These are phyloP conservation scores for Eidolon dupreanum DNA, from an alignment of 2,797 vertebrate species.

Conservation along the genomic window DNA sequence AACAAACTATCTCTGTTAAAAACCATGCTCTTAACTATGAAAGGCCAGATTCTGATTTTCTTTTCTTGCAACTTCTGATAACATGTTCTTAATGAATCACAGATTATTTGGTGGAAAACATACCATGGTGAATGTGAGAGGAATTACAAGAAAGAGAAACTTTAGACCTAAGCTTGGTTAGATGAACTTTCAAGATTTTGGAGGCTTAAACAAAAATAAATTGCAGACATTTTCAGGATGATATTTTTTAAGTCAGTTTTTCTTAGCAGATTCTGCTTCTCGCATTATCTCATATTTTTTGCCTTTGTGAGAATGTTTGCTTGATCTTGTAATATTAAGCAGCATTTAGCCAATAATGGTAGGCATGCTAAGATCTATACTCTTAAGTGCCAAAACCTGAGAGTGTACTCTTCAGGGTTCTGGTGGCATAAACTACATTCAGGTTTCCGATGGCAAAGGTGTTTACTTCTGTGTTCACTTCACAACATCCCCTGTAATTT, in stretches of 20 bases:
- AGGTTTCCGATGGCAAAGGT: neutral
- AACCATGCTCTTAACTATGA: neutral
- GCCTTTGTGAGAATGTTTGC: neutral
- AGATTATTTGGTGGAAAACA: neutral
- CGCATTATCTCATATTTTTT: neutral
- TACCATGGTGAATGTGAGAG: neutral
- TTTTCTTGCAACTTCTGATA: neutral
- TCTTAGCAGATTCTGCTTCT: neutral
- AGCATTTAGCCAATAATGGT: conserved; percentile 35
- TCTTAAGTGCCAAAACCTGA: neutral
- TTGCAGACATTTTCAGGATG: neutral
- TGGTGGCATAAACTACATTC: neutral
- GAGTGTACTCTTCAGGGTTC: neutral
- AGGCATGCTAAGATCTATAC: neutral
- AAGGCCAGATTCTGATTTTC: neutral
- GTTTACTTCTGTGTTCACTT: neutral
- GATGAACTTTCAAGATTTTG: neutral
- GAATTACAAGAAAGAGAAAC: neutral
- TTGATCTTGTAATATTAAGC: conserved; percentile 37
- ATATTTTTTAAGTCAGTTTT: neutral
- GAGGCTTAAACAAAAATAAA: neutral
- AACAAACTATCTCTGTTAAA: neutral
- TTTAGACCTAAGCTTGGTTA: neutral
- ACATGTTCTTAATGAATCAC: neutral
- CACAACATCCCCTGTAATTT: conserved; percentile 43